These are phyloP conservation scores for Drosophila hydei DNA, from an alignment of 1,140 invertebrate species.

Conservation along the genomic window DNA sequence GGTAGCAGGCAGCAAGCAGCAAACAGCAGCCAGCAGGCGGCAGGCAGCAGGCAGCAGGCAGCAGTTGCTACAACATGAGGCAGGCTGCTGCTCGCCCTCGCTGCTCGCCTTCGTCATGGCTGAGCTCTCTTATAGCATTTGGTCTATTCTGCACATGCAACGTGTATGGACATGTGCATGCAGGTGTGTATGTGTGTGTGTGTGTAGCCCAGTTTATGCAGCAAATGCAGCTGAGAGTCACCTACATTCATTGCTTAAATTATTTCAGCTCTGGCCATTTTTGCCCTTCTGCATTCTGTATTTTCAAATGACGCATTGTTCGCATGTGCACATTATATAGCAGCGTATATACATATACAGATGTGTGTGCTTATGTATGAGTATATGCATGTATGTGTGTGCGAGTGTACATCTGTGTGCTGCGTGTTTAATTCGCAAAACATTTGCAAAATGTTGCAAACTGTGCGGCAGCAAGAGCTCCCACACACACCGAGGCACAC, in stretches of 20 bases:
- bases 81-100: conserved; percentile 28
- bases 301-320: conserved; percentile 79
- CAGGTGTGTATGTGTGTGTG: conserved; percentile 1
- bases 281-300: conserved; percentile 45
- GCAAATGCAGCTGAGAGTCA: conserved; percentile 59
- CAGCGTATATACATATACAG: neutral
- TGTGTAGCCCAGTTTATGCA: conserved; percentile 53
- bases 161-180: neutral
- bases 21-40: conserved; percentile 16
- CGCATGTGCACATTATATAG: conserved; percentile 28
- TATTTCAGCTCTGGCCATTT: conserved; percentile 35
- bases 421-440: conserved; percentile 75
- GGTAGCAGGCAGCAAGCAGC: conserved; percentile 31
- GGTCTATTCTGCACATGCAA: conserved; percentile 60
- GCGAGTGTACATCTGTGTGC: conserved; percentile 18
- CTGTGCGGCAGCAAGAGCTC: conserved; percentile 14
- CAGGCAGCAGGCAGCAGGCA: conserved; percentile 13
- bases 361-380: conserved; percentile 6
- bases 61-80: conserved; percentile 11
- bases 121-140: conserved; percentile 44
- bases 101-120: conserved; percentile 46
- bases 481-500: conserved; percentile 21
- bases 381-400: neutral
- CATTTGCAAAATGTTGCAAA: conserved; percentile 60
- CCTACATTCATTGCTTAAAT: conserved; percentile 57